Evolutionary conservation across 2,113 vertebrate species (phyloP).

Genomic region (human (Homo sapiens)): GRCh38 chr21:38591001-38591500

Average conservation of each 20-base stretch:
- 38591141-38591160: not conserved
- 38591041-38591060: not conserved
- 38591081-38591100: not conserved
- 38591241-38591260: not conserved
- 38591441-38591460: too few relatives aligned
- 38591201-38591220: not conserved
- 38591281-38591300: fast-evolving
- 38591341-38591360: not conserved
- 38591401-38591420: fast-evolving
- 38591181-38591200: not conserved
- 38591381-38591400: not conserved
- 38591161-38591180: not conserved
- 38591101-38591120: not conserved
- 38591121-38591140: not conserved
- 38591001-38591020: not conserved
- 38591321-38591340: fast-evolving
- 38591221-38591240: fast-evolving
- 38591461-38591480: too few relatives aligned
- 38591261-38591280: fast-evolving
- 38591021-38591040: too few relatives aligned
- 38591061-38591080: not conserved
- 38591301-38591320: not conserved
- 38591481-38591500: too few relatives aligned
- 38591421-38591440: fast-evolving
- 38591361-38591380: fast-evolving